Evolutionary conservation across 2,113 vertebrate species (phyloP), one percentile per base, ranked within the genome.

Genomic region (Seriola rivoliana): DNA sequence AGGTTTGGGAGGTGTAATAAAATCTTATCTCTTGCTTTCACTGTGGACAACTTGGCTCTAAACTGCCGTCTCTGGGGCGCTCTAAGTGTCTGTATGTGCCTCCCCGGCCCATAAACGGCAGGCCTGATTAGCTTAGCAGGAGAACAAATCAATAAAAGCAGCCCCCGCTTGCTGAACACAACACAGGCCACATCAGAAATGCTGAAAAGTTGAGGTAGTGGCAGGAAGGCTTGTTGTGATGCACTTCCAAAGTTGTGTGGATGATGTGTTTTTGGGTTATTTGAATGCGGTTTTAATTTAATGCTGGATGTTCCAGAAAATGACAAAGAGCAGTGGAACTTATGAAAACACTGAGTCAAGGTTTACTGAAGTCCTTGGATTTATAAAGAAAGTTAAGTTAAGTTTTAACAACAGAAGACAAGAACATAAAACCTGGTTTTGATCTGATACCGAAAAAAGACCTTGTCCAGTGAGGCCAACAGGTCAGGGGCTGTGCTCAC

Each of bases 141-240:
- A 97, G 95, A 97, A 96, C 93, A 97, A 96, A 97, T 98, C 96
- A 96, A 97, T 97, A 96, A 97, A 97, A 96, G 92, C 65, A 38
- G 59, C 23, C 88, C 17, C 68, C 89, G 93, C 95, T 95, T 94
- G 93, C 34, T 50, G 36, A 69, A 94, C 94, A 55, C 25, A 48
- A 55, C 36, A 10, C 12, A 7, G 38, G 92, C 94, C 94, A 92
- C 25, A 96, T 97, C 95, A 96, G 96, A 97, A 95, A 96, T 96
- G 93, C 91, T 94, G 94, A 95, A 94, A 95, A 36, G 19, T 70
- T 46, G 91, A 93, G 88, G 93, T 85, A 42, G 36, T 42, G 42
- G 23, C 59, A 52, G 67, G 16, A 50, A 52, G 14, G 46, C 36
- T 52, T 75, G 34, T 42, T 40, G 40, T 73, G 46, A 66, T 77